phyloP scores from a whole-genome alignment of 2,888 invertebrate species.

The Hemaris fuciformis region DNA sequence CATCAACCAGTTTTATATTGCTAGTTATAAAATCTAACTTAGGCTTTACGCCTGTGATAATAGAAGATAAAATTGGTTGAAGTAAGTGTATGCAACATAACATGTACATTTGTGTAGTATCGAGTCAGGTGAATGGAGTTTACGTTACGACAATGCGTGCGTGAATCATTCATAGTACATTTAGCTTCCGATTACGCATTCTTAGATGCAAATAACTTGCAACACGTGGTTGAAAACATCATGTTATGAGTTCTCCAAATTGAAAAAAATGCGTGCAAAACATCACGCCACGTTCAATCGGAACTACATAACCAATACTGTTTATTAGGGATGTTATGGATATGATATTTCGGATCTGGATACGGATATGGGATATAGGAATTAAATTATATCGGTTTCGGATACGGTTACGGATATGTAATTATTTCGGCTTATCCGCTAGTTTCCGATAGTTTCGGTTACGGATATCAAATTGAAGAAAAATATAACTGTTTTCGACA shows the following conservation, averaged over 20 bases:
- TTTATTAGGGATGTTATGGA: no score
- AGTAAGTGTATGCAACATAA: background rate
- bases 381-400: no score
- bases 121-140: slow-evolving; percentile 12
- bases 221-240: slow-evolving; percentile 1
- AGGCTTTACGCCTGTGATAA: background rate
- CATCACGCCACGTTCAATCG: background rate
- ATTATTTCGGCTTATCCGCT: no score
- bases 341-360: background rate
- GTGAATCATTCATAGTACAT: slow-evolving; percentile 15
- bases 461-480: no score
- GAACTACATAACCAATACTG: background rate
- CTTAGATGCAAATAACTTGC: background rate
- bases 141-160: slow-evolving; percentile 14
- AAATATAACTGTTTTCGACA: no score
- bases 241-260: background rate
- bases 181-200: background rate
- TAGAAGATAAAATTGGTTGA: background rate
- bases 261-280: background rate
- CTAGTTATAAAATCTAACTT: background rate
- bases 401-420: no score
- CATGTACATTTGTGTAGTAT: background rate
- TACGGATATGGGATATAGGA: no score
- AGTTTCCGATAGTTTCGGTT: no score
- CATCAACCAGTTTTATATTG: background rate